Conservation (phyloP, 2,113 vertebrate genomes). For the Crotophaga sulcirostris region DNA sequence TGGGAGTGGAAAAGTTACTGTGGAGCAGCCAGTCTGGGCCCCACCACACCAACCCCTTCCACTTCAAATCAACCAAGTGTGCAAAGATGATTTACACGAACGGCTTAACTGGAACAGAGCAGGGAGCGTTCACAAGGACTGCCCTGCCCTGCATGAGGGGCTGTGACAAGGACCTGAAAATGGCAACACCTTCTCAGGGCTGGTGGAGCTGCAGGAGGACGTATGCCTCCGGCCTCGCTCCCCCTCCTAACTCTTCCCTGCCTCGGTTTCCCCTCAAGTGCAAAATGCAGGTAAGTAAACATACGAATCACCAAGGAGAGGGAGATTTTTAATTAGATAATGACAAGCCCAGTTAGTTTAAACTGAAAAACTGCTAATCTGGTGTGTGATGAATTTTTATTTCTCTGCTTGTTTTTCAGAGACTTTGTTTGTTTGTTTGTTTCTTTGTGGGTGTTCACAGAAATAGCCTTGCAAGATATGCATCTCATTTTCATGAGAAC, state of each 20-base stretch:
- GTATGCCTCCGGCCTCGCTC: neutral
- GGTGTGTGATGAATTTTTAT: neutral
- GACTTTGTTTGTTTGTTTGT: neutral
- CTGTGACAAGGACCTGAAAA: rapidly evolving
- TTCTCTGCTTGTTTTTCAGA: neutral
- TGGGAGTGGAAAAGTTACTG: neutral
- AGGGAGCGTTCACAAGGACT: rapidly evolving
- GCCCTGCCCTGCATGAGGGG: neutral
- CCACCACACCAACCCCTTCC: neutral
- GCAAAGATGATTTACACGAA: neutral
- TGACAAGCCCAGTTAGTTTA: neutral
- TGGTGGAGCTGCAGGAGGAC: neutral
- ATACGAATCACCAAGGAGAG: neutral
- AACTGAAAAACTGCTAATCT: neutral
- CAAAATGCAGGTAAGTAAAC: neutral
- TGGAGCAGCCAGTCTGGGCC: neutral
- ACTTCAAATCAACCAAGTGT: neutral
- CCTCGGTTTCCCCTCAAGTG: neutral
- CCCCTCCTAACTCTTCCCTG: neutral
- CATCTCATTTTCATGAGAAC: slow-evolving; percentile 3
- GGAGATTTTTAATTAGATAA: neutral
- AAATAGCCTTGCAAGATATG: neutral
- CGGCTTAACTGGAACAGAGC: rapidly evolving
- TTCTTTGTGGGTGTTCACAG: neutral
- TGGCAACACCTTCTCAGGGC: no score